Conservation (phyloP, 2,888 invertebrate species). For the Flexamia atlantica region DNA sequence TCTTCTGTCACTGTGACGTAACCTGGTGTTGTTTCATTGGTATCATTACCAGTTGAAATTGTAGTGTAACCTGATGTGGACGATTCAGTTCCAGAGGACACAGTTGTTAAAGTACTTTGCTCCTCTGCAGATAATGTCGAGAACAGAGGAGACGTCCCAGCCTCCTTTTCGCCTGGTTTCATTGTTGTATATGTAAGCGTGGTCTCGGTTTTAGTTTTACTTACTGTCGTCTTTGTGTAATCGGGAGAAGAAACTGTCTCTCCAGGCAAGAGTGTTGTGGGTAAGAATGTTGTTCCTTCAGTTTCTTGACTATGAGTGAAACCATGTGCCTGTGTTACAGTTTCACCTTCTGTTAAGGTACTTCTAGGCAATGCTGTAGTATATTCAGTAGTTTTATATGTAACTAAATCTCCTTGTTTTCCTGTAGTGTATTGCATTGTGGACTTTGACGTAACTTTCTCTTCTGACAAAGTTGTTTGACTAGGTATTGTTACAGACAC, state of each 20-base stretch:
- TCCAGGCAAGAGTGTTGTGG: background rate
- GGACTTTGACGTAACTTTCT: background rate
- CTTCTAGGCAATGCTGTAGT: background rate
- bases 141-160: background rate
- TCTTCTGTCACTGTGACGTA: background rate
- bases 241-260: background rate
- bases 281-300: background rate
- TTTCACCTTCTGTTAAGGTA: background rate
- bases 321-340: background rate
- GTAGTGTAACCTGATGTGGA: background rate
- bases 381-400: background rate
- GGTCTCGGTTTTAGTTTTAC: background rate
- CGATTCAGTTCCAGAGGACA: constrained; percentile 1
- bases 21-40: background rate
- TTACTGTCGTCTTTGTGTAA: background rate
- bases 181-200: background rate
- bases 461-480: background rate
- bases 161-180: background rate
- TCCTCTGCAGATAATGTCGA: background rate
- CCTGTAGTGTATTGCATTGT: background rate
- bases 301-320: background rate
- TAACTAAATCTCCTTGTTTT: background rate
- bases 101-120: background rate
- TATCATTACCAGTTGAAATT: background rate
- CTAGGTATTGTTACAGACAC: constrained; percentile 1